A percentile compares a stretch with the other conserved stretches of the same genome.
Conservation (phyloP, 2,113 vertebrate genomes). For the Plectropomus leopardus region DNA sequence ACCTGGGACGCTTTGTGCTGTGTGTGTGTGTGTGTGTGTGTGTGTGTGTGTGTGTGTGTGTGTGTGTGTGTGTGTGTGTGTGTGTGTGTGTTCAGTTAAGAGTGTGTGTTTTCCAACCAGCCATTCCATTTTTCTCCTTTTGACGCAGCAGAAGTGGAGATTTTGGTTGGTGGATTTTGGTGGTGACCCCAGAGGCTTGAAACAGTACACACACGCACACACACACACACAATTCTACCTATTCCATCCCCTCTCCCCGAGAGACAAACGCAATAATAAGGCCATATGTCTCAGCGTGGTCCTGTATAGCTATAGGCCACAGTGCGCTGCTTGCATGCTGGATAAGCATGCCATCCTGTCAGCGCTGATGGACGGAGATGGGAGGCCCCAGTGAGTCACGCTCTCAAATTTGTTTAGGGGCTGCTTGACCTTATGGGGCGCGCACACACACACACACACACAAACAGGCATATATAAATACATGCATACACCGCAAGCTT, state of each 20-base stretch:
- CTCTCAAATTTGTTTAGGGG: constrained; percentile 62
- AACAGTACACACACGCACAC: constrained; percentile 21
- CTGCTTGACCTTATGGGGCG: constrained; percentile 56
- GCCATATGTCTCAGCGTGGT: constrained; percentile 62
- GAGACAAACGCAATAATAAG: constrained; percentile 70
- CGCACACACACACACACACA: constrained; percentile 16
- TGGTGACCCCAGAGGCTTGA: constrained; percentile 44
- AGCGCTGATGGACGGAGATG: constrained; percentile 67
- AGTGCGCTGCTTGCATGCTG: constrained; percentile 54
- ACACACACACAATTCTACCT: constrained; percentile 48
- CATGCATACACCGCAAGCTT: neutral
- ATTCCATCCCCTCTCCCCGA: constrained; percentile 48
- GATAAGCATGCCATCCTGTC: constrained; percentile 65
- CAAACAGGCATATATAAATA: constrained; percentile 30
- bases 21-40: constrained; percentile 30
- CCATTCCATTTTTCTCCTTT: constrained; percentile 55
- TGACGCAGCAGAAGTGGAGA: constrained; percentile 41
- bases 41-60: constrained; percentile 15
- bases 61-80: constrained; percentile 19
- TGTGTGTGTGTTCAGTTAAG: constrained; percentile 27
- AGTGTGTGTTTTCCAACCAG: constrained; percentile 30
- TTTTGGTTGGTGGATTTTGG: constrained; percentile 50
- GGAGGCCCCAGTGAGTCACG: constrained; percentile 66
- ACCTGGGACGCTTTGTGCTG: constrained; percentile 49
- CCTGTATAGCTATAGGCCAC: constrained; percentile 58